phyloP scores from a whole-genome alignment of 1,140 invertebrate genomes.

The Lepidostoma basale region DNA sequence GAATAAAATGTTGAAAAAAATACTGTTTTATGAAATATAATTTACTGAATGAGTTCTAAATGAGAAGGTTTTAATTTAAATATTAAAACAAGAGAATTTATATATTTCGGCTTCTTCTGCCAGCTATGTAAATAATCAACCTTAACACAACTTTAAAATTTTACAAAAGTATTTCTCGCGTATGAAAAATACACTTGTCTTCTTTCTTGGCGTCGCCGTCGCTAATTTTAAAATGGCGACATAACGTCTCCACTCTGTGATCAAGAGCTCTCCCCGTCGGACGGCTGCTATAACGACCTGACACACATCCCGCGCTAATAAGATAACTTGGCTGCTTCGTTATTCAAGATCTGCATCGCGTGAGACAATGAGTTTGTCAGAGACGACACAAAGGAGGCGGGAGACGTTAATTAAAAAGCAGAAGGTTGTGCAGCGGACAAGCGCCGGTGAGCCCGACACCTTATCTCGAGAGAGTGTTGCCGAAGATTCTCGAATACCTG shows the following conservation, averaged over 20 bases:
- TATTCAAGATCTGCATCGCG: slow-evolving; percentile 34
- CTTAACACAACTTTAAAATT: no score
- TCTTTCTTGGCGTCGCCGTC: no score
- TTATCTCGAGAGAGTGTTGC: no score
- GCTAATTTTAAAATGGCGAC: not conserved
- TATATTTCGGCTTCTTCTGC: no score
- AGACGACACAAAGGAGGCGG: slow-evolving; percentile 24
- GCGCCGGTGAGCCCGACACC: not conserved
- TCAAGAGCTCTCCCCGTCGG: not conserved
- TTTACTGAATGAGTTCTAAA: no score
- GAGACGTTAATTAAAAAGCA: slow-evolving; percentile 42
- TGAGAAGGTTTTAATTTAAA: no score
- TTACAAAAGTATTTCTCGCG: no score
- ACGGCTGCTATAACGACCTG: slow-evolving; percentile 22
- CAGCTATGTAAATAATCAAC: no score
- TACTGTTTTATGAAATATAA: no score
- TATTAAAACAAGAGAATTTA: no score
- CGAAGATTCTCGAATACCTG: slow-evolving; percentile 3
- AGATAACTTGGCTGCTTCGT: slow-evolving; percentile 40
- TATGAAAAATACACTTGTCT: no score
- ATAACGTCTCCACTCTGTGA: slow-evolving; percentile 8
- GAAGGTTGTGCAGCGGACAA: not conserved
- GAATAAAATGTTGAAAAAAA: no score
- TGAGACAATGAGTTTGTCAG: slow-evolving; percentile 30
- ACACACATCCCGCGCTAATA: slow-evolving; percentile 28